phyloP scores from a whole-genome alignment of 2,797 vertebrate genomes.

The Masticophis lateralis region DNA sequence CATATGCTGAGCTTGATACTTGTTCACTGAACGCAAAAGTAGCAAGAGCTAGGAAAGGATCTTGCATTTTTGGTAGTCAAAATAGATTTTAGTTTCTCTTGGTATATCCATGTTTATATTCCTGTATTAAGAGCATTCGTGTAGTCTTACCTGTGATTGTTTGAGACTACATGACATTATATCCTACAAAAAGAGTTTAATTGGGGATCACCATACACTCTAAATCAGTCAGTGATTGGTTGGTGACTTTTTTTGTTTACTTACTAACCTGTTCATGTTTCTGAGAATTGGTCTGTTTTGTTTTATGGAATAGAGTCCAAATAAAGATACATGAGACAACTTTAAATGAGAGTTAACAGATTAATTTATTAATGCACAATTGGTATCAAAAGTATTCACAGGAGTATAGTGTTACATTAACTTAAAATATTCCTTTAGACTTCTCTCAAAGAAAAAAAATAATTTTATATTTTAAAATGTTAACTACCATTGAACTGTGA shows the following conservation, averaged over 20 bases:
- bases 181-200: not conserved
- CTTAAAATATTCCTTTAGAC: not conserved
- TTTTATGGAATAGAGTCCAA: not conserved
- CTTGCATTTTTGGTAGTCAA: not conserved
- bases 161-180: not conserved
- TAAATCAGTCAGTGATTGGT: not conserved
- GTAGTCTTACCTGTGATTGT: conserved; percentile 5
- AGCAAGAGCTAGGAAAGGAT: not conserved
- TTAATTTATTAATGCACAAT: not conserved
- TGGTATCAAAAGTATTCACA: not conserved
- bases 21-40: not conserved
- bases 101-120: not conserved
- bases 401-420: not conserved
- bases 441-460: not conserved
- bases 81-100: conserved; percentile 1
- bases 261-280: not conserved
- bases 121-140: not conserved
- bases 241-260: not conserved
- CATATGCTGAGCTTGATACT: no score
- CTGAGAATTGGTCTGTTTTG: not conserved
- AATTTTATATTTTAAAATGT: not conserved
- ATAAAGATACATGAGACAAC: not conserved
- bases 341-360: not conserved
- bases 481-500: not conserved
- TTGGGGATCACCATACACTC: not conserved